A percentile compares a stretch with the other conserved stretches of the same genome.
Conservation (phyloP, 2,797 vertebrate species). For the Trematomus bernacchii region DNA sequence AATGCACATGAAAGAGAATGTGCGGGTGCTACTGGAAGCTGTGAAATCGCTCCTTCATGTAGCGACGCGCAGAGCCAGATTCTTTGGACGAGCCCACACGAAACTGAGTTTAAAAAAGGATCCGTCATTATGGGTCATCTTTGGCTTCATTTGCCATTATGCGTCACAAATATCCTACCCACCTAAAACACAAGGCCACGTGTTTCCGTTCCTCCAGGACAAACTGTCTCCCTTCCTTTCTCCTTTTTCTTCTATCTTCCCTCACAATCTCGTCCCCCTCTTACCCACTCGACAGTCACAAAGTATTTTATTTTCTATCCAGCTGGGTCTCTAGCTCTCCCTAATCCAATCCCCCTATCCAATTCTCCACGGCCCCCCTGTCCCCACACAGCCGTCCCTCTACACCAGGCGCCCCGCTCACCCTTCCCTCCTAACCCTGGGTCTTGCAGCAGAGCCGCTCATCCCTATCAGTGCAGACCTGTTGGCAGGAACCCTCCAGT, state of each 20-base stretch:
- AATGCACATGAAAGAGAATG: slow-evolving; percentile 72
- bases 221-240: slow-evolving; percentile 42
- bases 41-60: slow-evolving; percentile 78
- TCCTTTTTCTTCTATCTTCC: slow-evolving; percentile 28
- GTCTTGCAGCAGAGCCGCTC: slow-evolving; percentile 50
- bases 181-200: slow-evolving; percentile 43
- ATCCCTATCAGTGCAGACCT: slow-evolving; percentile 67
- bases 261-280: slow-evolving; percentile 27
- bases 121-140: slow-evolving; percentile 72
- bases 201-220: slow-evolving; percentile 53
- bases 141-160: slow-evolving; percentile 56
- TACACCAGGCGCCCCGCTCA: slow-evolving; percentile 44
- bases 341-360: slow-evolving; percentile 65
- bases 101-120: slow-evolving; percentile 53
- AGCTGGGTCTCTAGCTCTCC: slow-evolving; percentile 53
- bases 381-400: slow-evolving; percentile 39
- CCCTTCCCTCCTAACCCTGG: slow-evolving; percentile 51
- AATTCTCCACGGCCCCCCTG: slow-evolving; percentile 45
- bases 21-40: slow-evolving; percentile 66
- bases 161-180: slow-evolving; percentile 67
- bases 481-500: slow-evolving; percentile 58
- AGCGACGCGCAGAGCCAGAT: slow-evolving; percentile 45
- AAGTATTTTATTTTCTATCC: slow-evolving; percentile 31
- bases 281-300: slow-evolving; percentile 26
- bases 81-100: slow-evolving; percentile 71